Conservation (phyloP, 92 coral and sea anemone species). For the Paramuricea clavata region DNA sequence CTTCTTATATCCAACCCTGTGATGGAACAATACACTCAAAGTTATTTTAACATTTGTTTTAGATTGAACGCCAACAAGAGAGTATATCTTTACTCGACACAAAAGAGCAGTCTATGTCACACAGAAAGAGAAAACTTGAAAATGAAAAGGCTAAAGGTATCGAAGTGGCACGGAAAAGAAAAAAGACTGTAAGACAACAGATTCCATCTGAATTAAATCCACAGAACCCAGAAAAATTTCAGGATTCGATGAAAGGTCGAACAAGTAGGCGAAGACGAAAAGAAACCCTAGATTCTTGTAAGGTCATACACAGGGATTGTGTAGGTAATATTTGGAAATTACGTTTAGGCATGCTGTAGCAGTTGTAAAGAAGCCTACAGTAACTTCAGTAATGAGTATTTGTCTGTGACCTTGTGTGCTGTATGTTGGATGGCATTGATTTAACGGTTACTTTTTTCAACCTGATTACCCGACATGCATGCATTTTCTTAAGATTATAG, state of each 20-base stretch:
- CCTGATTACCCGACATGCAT: too few relatives aligned
- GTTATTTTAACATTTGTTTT: neutral
- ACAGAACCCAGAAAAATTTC: slow-evolving; percentile 58
- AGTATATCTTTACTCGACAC: neutral
- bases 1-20: too few relatives aligned
- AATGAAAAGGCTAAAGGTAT: neutral
- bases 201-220: neutral
- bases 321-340: neutral
- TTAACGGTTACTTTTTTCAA: too few relatives aligned
- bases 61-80: neutral
- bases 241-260: slow-evolving; percentile 49
- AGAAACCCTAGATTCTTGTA: slow-evolving; percentile 77
- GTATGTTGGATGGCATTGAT: too few relatives aligned
- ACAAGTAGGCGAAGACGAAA: slow-evolving; percentile 64
- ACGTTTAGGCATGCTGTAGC: too few relatives aligned
- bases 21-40: neutral
- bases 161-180: slow-evolving; percentile 14
- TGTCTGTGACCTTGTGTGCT: too few relatives aligned
- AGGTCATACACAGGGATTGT: slow-evolving; percentile 61
- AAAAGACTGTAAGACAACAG: neutral
- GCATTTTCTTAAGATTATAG: too few relatives aligned
- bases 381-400: too few relatives aligned
- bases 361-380: too few relatives aligned
- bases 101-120: slow-evolving; percentile 14
- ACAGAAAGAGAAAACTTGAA: neutral